Percentiles rank a stretch among this genome's conserved stretches.
Evolutionary conservation across 30 jellyfish, hydroid and myxozoan species (phyloP).

Genomic region (Hydractinia symbiolongicarpus): DNA sequence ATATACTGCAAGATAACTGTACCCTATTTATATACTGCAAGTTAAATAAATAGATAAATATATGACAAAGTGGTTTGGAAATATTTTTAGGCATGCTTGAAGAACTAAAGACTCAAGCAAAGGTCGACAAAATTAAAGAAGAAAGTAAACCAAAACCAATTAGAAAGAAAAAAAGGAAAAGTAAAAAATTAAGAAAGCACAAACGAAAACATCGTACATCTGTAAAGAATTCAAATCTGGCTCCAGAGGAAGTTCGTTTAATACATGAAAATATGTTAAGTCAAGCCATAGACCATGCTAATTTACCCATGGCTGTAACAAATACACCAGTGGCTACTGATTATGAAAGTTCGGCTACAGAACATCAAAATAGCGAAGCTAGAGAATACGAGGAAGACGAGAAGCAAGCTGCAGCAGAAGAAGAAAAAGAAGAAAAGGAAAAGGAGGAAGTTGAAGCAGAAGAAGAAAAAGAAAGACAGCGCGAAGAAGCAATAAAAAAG

Average conservation of each 20-base stretch:
- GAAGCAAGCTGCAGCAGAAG: conserved; percentile 24
- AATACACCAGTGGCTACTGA: conserved; percentile 45
- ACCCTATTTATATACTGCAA: too few species aligned
- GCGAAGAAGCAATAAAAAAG: neutral
- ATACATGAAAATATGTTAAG: conserved; percentile 74
- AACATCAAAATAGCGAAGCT: conserved; percentile 33
- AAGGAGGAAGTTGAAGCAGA: conserved; percentile 17
- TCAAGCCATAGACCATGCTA: conserved; percentile 65
- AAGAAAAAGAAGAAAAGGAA: conserved; percentile 32
- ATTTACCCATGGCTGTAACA: conserved; percentile 48
- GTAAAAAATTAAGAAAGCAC: conserved; percentile 44
- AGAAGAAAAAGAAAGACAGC: conserved; percentile 16
- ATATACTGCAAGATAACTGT: too few species aligned
- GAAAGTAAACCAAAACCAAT: conserved; percentile 28
- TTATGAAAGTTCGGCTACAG: conserved; percentile 41
- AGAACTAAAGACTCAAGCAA: conserved; percentile 29
- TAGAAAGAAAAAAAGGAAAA: conserved; percentile 34
- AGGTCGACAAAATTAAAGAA: conserved; percentile 16
- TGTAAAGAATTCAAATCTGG: conserved; percentile 34
- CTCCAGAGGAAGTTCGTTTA: conserved; percentile 57
- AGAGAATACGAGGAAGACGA: conserved; percentile 30
- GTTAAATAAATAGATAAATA: too few species aligned
- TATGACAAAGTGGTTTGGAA: neutral
- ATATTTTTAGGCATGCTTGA: conserved; percentile 48
- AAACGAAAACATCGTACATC: conserved; percentile 36